Percentiles rank a stretch among this genome's conserved stretches.
Evolutionary conservation across 2,888 invertebrate species (phyloP).

Genomic region (Slavum lentiscoides): DNA sequence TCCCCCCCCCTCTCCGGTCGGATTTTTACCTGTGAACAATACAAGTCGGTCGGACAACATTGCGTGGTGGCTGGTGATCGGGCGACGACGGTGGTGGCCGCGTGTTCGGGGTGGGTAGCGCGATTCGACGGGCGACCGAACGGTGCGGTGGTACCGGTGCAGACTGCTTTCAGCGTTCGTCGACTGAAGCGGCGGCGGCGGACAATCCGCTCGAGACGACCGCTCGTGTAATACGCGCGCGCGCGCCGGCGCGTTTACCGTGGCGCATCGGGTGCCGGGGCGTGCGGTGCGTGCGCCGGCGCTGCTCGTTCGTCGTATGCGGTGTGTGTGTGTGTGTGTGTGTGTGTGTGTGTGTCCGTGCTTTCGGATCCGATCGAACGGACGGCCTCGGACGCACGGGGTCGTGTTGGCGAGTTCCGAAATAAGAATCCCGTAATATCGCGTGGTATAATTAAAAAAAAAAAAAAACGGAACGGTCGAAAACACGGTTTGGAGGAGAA

Average conservation of each 20-base stretch:
- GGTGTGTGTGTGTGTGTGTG: neutral
- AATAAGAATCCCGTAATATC: too few species aligned
- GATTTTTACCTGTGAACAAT: conserved; percentile 18
- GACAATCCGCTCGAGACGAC: neutral
- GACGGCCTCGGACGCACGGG: neutral
- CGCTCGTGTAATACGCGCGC: neutral
- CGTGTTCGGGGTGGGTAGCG: neutral
- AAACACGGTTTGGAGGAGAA: too few species aligned
- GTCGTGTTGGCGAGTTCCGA: too few species aligned
- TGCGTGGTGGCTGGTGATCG: too few species aligned
- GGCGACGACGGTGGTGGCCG: neutral
- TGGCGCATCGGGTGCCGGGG: too few species aligned
- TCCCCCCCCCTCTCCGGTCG: too few species aligned
- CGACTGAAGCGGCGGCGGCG: conserved; percentile 29
- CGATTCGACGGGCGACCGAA: neutral
- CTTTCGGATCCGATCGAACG: conserved; percentile 45
- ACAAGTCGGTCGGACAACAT: conserved; percentile 12
- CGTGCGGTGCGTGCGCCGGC: neutral
- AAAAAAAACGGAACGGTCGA: too few species aligned
- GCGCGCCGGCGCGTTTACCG: neutral
- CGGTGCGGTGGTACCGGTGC: conserved; percentile 21
- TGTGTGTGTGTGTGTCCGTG: neutral
- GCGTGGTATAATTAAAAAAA: too few species aligned
- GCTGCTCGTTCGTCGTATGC: neutral
- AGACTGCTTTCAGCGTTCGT: conserved; percentile 9